Conservation (phyloP, 37 sponge, comb jelly and placozoan genomes). For the Agelas oroides region DNA sequence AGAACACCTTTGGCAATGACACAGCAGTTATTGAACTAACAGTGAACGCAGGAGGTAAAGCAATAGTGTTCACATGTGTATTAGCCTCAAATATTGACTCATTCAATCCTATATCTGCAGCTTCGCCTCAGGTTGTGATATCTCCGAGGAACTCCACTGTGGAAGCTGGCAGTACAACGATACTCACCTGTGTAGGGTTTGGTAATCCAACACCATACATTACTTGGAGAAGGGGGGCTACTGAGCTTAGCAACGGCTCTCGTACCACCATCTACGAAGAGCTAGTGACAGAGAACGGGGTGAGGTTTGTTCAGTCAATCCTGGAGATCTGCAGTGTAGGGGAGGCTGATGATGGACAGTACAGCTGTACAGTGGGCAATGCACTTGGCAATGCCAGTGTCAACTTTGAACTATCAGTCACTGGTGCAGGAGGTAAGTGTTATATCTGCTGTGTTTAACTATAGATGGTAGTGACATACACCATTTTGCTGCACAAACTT, state of each 20-base stretch:
- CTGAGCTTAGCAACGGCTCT: neutral
- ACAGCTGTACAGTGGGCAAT: conserved; percentile 28
- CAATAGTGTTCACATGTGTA: no score
- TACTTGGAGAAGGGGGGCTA: conserved; percentile 21
- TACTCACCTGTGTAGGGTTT: conserved; percentile 25
- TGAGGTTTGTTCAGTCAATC: conserved; percentile 19
- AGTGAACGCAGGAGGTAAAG: neutral
- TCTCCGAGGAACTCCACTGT: conserved; percentile 8
- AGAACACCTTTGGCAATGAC: neutral
- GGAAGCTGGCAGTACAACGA: neutral
- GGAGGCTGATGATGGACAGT: neutral
- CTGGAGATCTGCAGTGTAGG: conserved; percentile 29
- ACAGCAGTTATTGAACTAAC: neutral
- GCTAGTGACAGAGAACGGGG: neutral
- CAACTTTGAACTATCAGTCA: neutral
- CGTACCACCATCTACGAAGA: conserved; percentile 14
- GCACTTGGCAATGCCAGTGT: neutral
- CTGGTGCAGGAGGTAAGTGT: no score
- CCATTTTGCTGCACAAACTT: no score
- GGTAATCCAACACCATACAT: conserved; percentile 18
- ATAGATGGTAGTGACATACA: no score
- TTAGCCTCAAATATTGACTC: no score
- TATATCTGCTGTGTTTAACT: no score
- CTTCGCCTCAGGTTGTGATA: conserved; percentile 1
- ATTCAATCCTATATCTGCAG: neutral